A percentile compares a stretch with the other conserved stretches of the same genome.
phyloP scores from a whole-genome alignment of 1,140 invertebrate genomes.

The Cydia strobilella region DNA sequence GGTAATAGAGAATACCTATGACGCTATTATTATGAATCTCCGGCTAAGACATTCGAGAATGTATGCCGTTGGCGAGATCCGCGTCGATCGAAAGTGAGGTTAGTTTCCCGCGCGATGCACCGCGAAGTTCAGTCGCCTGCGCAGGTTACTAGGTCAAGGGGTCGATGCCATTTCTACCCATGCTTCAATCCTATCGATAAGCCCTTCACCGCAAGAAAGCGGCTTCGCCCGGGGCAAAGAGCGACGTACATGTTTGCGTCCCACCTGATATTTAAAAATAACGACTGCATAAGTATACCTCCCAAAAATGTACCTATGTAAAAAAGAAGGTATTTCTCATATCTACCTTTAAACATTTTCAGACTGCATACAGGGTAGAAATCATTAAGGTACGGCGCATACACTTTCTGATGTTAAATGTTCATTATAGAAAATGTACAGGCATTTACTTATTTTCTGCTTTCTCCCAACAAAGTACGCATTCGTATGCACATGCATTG shows the following conservation, averaged over 20 bases:
- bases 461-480: constrained; percentile 21
- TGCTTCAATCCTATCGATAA: constrained; percentile 29
- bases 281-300: not conserved
- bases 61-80: constrained; percentile 47
- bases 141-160: constrained; percentile 59
- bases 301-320: not conserved
- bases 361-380: not conserved
- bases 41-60: constrained; percentile 31
- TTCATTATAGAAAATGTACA: constrained; percentile 15
- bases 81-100: constrained; percentile 63
- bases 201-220: constrained; percentile 33
- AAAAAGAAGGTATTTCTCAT: not conserved
- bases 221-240: constrained; percentile 15
- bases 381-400: not conserved
- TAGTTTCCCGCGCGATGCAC: constrained; percentile 50
- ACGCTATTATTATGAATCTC: constrained; percentile 16
- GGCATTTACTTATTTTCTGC: constrained; percentile 21
- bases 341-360: not conserved
- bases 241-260: not conserved
- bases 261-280: not conserved
- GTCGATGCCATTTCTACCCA: constrained; percentile 47
- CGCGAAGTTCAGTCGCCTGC: constrained; percentile 48
- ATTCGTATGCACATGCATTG: constrained; percentile 14
- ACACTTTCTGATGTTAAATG: not conserved
- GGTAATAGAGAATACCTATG: not conserved